Evolutionary conservation across 2,113 vertebrate genomes (phyloP).

Genomic region (Turnix velox): DNA sequence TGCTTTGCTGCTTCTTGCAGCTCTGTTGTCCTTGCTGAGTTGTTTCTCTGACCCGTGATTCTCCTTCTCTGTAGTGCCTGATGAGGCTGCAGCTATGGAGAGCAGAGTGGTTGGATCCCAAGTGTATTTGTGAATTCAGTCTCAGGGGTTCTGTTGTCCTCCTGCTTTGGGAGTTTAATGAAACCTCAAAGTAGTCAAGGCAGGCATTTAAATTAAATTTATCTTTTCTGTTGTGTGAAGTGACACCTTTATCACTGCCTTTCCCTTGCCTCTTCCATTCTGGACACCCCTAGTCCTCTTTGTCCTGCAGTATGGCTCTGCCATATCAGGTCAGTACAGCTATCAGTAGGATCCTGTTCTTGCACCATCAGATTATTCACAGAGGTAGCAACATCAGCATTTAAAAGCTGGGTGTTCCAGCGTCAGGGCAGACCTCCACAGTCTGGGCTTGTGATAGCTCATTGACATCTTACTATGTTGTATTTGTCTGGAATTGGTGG

Average conservation of each 20-base stretch:
- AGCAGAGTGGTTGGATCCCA: neutral
- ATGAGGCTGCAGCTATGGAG: neutral
- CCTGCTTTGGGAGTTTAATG: neutral
- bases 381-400: neutral
- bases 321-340: neutral
- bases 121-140: neutral
- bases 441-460: accelerated
- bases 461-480: neutral
- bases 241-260: neutral
- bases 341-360: neutral
- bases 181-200: neutral
- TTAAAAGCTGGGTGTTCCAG: neutral
- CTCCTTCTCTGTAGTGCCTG: neutral
- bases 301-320: neutral
- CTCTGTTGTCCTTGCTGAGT: neutral
- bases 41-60: neutral
- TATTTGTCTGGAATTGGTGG: neutral
- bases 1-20: neutral
- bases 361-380: neutral
- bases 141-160: neutral
- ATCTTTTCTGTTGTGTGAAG: neutral
- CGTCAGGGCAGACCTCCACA: neutral
- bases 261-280: neutral
- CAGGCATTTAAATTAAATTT: neutral
- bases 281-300: neutral